Percentiles rank a stretch among this genome's conserved stretches.
These are phyloP conservation scores for Coremacera marginata DNA, from an alignment of 2,888 invertebrate species.

Conservation along the genomic window DNA sequence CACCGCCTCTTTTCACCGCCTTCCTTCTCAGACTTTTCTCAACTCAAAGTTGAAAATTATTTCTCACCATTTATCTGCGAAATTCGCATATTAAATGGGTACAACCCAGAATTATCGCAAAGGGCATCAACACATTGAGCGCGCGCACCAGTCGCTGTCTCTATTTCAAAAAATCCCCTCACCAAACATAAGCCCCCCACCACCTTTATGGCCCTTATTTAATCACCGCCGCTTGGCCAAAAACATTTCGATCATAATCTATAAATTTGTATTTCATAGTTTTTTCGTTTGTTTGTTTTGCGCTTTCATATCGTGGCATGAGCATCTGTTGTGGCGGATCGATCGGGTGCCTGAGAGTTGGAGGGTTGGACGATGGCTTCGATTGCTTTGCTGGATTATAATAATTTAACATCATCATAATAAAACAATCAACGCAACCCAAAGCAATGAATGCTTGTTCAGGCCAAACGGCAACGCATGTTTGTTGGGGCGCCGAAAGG, in stretches of 20 bases:
- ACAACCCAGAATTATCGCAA: constrained; percentile 67
- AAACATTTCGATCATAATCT: constrained; percentile 50
- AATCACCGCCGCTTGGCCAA: constrained; percentile 23
- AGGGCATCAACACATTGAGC: constrained; percentile 58
- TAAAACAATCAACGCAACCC: constrained; percentile 66
- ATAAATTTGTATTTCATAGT: constrained; percentile 47
- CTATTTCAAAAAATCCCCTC: constrained; percentile 17
- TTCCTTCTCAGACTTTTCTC: background rate
- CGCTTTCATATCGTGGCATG: background rate
- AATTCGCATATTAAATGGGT: constrained; percentile 67
- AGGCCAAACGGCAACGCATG: constrained; percentile 22
- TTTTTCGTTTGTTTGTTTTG: constrained; percentile 18
- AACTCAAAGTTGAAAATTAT: constrained; percentile 6
- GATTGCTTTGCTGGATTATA: constrained; percentile 65
- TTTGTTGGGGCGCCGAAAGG: constrained; percentile 38
- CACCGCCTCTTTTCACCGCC: background rate
- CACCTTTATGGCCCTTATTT: constrained; percentile 27
- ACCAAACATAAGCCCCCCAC: constrained; percentile 29
- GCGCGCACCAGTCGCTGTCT: constrained; percentile 8
- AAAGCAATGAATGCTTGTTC: constrained; percentile 1
- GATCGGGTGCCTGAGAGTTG: background rate
- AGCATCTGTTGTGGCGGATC: background rate
- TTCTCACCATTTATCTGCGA: constrained; percentile 65
- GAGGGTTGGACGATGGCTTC: background rate
- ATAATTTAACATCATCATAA: constrained; percentile 68